Evolutionary conservation across 1,140 invertebrate species (phyloP).

Genomic region (Procambarus clarkii): DNA sequence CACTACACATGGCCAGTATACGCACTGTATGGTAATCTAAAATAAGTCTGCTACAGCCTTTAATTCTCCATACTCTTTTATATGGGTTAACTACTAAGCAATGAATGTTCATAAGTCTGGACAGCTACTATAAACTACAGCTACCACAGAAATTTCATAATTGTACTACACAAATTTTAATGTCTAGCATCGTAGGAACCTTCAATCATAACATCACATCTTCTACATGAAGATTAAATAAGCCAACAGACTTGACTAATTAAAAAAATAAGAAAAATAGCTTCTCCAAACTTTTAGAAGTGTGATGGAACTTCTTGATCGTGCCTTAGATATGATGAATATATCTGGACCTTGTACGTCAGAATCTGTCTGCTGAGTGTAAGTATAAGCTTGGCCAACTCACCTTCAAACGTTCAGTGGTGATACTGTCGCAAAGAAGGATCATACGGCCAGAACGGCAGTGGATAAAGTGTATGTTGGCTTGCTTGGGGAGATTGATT

Average conservation of each 20-base stretch:
- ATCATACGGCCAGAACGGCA: slow-evolving; percentile 72
- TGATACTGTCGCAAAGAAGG: slow-evolving; percentile 71
- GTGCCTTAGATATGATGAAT: slow-evolving; percentile 27
- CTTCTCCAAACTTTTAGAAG: slow-evolving; percentile 39
- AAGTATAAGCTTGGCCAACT: neutral
- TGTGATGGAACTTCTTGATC: slow-evolving; percentile 40
- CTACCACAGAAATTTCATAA: slow-evolving; percentile 38
- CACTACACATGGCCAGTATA: slow-evolving; percentile 49
- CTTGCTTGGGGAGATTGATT: slow-evolving; percentile 70
- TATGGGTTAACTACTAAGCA: slow-evolving; percentile 41
- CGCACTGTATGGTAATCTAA: slow-evolving; percentile 38
- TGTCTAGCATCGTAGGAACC: slow-evolving; percentile 36
- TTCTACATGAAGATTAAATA: slow-evolving; percentile 14
- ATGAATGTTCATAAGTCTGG: slow-evolving; percentile 37
- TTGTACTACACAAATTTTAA: slow-evolving; percentile 48
- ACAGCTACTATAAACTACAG: slow-evolving; percentile 39
- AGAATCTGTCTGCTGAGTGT: slow-evolving; percentile 11
- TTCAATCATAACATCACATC: slow-evolving; percentile 45
- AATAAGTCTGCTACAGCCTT: slow-evolving; percentile 31
- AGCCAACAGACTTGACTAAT: slow-evolving; percentile 23
- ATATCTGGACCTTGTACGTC: slow-evolving; percentile 47
- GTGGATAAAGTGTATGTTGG: slow-evolving; percentile 70
- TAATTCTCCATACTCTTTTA: slow-evolving; percentile 6
- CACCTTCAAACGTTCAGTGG: slow-evolving; percentile 44
- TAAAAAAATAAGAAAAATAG: slow-evolving; percentile 37